Percentiles rank a stretch among this genome's conserved stretches.
Evolutionary conservation across 2,113 vertebrate genomes (phyloP).

Genomic region (Cromileptes altivelis): DNA sequence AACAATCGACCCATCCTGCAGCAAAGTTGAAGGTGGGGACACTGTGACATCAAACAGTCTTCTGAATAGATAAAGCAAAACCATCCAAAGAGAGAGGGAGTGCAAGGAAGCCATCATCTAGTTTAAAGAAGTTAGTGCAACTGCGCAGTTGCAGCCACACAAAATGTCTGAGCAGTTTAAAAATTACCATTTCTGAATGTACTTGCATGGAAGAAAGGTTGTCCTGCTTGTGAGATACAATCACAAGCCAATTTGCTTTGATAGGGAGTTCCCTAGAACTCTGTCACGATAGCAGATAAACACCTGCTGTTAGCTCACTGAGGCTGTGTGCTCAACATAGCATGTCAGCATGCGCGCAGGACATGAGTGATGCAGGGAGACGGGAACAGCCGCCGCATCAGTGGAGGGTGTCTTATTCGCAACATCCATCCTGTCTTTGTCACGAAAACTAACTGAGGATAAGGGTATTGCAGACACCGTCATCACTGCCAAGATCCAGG

Average conservation of each 20-base stretch:
- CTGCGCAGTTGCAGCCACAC: not conserved
- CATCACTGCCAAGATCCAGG: slow-evolving; percentile 23
- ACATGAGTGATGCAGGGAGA: not conserved
- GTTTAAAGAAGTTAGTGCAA: not conserved
- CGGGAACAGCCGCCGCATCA: not conserved
- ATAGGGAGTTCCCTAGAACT: slow-evolving; percentile 7
- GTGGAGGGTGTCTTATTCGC: slow-evolving; percentile 28
- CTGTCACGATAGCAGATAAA: not conserved
- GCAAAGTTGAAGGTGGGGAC: slow-evolving; percentile 45
- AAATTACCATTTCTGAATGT: not conserved
- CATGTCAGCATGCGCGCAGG: not conserved
- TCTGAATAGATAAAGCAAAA: not conserved
- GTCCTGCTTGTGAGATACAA: slow-evolving; percentile 9
- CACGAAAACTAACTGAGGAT: slow-evolving; percentile 17
- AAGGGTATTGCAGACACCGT: slow-evolving; percentile 10
- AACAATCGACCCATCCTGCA: slow-evolving; percentile 40
- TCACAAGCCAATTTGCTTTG: not conserved
- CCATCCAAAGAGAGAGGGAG: not conserved
- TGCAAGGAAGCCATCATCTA: slow-evolving; percentile 3
- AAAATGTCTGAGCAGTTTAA: not conserved
- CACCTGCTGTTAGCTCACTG: slow-evolving; percentile 7
- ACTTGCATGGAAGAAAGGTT: not conserved
- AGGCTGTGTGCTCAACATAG: slow-evolving; percentile 1
- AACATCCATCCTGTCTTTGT: slow-evolving; percentile 27
- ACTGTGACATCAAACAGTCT: slow-evolving; percentile 26